These are phyloP conservation scores for Acinonyx jubatus DNA, from an alignment of 2,113 vertebrate genomes.

Conservation along the genomic window DNA sequence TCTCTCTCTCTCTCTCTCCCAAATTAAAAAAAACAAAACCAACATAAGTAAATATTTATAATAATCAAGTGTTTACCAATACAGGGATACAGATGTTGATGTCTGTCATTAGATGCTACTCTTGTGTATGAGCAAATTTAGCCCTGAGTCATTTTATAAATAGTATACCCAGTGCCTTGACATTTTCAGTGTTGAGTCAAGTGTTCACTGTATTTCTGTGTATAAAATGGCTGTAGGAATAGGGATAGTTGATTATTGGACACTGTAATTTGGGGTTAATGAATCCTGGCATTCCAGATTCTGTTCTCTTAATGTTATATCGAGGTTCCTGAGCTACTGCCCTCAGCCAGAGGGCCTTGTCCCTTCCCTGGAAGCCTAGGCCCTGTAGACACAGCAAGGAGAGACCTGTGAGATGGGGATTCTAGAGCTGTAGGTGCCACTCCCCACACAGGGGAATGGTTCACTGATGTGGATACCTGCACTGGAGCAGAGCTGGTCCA, in stretches of 20 bases:
- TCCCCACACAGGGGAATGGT: not conserved
- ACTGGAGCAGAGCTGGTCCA: not conserved
- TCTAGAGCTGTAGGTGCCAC: not conserved
- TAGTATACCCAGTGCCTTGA: not conserved
- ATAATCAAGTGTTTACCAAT: not conserved
- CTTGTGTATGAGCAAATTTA: not conserved
- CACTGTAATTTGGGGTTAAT: not conserved
- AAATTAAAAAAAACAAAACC: not conserved
- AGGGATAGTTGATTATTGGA: not conserved
- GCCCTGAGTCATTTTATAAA: slow-evolving; percentile 2
- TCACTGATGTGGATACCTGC: not conserved
- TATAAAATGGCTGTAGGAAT: not conserved
- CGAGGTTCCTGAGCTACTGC: not conserved
- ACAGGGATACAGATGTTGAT: not conserved
- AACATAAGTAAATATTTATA: not conserved
- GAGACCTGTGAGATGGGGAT: not conserved
- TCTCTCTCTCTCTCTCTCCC: rapidly evolving
- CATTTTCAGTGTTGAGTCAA: not conserved
- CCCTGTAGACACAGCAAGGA: not conserved
- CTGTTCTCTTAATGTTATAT: not conserved
- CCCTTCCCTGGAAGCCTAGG: not conserved
- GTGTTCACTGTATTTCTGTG: not conserved
- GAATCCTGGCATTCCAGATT: not conserved
- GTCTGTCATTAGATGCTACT: not conserved
- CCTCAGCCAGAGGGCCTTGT: not conserved